Evolutionary conservation across 2,888 invertebrate species (phyloP).

Genomic region (Nineta flava): DNA sequence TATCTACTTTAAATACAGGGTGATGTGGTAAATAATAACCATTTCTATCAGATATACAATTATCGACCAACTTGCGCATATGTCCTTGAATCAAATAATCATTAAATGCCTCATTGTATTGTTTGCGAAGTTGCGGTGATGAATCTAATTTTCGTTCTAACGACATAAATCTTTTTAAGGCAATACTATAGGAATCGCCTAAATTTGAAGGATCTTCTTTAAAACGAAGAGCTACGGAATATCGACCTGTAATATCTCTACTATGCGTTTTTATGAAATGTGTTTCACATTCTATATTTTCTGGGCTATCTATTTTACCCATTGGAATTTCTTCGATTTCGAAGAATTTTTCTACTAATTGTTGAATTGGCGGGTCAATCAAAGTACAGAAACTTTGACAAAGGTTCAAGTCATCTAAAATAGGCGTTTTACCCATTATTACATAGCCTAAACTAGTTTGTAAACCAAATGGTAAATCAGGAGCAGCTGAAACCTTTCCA

Average conservation of each 20-base stretch:
- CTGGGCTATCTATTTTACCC: neutral
- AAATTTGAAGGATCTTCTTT: neutral
- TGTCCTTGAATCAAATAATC: neutral
- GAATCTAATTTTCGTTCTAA: constrained; percentile 9
- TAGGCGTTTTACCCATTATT: neutral
- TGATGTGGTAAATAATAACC: constrained; percentile 7
- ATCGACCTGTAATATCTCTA: constrained; percentile 10
- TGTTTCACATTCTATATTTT: constrained; percentile 10
- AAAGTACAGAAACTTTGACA: neutral
- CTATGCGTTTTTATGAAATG: constrained; percentile 7
- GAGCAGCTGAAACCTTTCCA: neutral
- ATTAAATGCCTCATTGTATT: constrained; percentile 2
- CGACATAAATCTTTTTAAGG: constrained; percentile 6
- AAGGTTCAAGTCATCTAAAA: neutral
- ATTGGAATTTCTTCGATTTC: constrained; percentile 10
- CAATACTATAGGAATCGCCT: constrained; percentile 7
- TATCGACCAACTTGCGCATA: neutral
- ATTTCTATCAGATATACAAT: neutral
- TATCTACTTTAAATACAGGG: neutral
- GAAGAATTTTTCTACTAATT: constrained; percentile 11
- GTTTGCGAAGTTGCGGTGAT: constrained; percentile 3
- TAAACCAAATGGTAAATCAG: neutral
- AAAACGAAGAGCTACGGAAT: constrained; percentile 12
- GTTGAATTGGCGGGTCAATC: neutral
- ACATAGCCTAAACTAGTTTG: neutral